phyloP scores from a whole-genome alignment of 2,797 vertebrate genomes.

The Chelidonichthys spinosus region DNA sequence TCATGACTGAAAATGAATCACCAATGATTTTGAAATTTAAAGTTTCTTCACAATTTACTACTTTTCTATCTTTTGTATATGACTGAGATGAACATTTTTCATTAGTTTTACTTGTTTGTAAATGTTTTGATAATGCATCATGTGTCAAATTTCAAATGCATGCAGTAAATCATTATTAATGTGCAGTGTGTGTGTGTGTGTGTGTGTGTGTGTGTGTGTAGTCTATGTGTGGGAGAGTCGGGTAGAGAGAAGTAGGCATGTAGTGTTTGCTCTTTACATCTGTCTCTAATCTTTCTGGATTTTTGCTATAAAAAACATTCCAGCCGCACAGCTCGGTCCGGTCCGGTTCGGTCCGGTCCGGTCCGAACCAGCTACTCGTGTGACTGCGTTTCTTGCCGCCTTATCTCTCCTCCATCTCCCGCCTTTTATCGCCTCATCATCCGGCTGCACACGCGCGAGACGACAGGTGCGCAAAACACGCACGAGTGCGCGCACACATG shows the following conservation, averaged over 20 bases:
- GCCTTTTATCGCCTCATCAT: not conserved
- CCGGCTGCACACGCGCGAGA: not conserved
- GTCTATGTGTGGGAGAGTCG: constrained; percentile 8
- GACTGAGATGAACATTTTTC: not conserved
- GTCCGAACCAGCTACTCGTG: rapidly evolving
- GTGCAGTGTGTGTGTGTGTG: not conserved
- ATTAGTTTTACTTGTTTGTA: too few species aligned
- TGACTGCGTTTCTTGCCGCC: not conserved
- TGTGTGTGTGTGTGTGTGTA: not conserved
- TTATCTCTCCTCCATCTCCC: not conserved
- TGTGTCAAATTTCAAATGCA: not conserved
- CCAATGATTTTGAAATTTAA: not conserved
- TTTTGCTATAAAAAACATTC: constrained; percentile 4
- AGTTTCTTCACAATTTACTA: not conserved
- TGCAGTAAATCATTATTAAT: not conserved
- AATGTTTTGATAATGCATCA: not conserved
- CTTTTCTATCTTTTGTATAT: not conserved
- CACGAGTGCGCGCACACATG: not conserved
- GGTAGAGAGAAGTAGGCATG: too few species aligned
- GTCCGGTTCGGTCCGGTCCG: not conserved
- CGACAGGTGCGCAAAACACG: constrained; percentile 19
- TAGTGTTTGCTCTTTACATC: not conserved
- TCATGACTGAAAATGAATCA: not conserved
- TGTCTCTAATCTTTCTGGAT: constrained; percentile 16
- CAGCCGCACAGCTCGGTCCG: not conserved